A percentile compares a stretch with the other conserved stretches of the same genome.
Conservation (phyloP, 2,113 vertebrate genomes). For the Nothoprocta pentlandii region DNA sequence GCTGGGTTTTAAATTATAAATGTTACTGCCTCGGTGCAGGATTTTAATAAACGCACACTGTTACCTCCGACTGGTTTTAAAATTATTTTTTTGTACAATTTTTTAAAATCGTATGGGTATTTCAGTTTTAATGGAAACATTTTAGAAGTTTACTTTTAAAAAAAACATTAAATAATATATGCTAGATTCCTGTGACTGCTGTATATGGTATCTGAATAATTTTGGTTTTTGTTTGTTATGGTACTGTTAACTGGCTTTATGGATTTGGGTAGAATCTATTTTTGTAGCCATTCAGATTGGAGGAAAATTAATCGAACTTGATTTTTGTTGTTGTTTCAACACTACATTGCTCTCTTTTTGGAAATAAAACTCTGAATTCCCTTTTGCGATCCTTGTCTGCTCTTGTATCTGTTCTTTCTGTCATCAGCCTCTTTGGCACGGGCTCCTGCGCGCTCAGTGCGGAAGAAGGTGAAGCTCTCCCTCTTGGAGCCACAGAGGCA, state of each 20-base stretch:
- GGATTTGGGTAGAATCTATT: slow-evolving; percentile 58
- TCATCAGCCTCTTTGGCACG: neutral
- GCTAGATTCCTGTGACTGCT: slow-evolving; percentile 84
- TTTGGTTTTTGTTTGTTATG: slow-evolving; percentile 1
- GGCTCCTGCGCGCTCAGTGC: neutral
- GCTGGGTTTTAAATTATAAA: slow-evolving; percentile 84
- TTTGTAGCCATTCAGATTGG: slow-evolving; percentile 51
- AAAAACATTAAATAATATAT: slow-evolving; percentile 76
- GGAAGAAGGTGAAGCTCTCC: neutral
- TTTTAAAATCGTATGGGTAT: slow-evolving; percentile 78
- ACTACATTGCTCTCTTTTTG: slow-evolving; percentile 21
- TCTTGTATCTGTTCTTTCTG: neutral
- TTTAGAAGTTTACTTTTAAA: slow-evolving; percentile 84
- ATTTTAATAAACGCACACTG: slow-evolving; percentile 82
- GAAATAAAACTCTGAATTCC: slow-evolving; percentile 65
- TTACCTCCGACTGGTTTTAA: slow-evolving; percentile 81
- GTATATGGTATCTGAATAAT: slow-evolving; percentile 71
- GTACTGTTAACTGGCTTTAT: slow-evolving; percentile 50
- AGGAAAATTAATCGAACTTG: slow-evolving; percentile 62
- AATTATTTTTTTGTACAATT: slow-evolving; percentile 76
- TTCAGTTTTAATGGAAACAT: slow-evolving; percentile 76
- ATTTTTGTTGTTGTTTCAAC: slow-evolving; percentile 20
- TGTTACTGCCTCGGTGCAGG: slow-evolving; percentile 74
- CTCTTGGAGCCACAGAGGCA: neutral
- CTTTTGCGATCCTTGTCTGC: slow-evolving; percentile 47